Evolutionary conservation across 2,797 vertebrate genomes (phyloP), one percentile per base, ranked within the genome.

Genomic region (Xyrichtys novacula): DNA sequence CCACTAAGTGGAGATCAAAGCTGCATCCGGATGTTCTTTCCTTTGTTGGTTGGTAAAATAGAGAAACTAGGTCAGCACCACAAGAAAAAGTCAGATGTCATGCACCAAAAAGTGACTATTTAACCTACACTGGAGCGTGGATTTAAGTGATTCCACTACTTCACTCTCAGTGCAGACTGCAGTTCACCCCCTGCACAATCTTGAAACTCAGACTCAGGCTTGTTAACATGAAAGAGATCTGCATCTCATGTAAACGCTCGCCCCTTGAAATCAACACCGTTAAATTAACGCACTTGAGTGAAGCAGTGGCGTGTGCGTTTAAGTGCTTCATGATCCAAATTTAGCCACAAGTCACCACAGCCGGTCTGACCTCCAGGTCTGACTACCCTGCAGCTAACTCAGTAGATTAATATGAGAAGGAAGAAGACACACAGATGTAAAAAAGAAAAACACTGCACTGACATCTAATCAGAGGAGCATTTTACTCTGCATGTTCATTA

Each of bases 241-340:
- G 17, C 67, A 74, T 71, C 62, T 55, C 14, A 54, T 40, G 42
- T 36, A n/a, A 6, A 4, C 7, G 22, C 62, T 43, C 15, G n/a
- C 19, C 36, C 50, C 19, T 26, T 34, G 55, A 7, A 25, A 32
- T 56, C 62, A 36, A 59, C 42, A 31, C 65, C 2, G 47, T 78
- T 60, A 43, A 65, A 50, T 68, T 63, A 72, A 76, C 59, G 65
- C 74, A 67, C 67, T 48, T 54, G 40, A 78, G 71, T 74, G 84
- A 80, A 68, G 79, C 73, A 88, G 80, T 14, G 59, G 57, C 81
- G 69, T 23, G 66, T 56, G 44, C 1, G 32, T 50, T 78, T 90
- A 85, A 89, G 88, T 89, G 85, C 84, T 75, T 62, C 63, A 59
- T 7, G 47, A 59, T 88, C 86, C 82, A 89, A 87, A 91, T 89